A percentile compares a stretch with the other conserved stretches of the same genome.
Conservation (phyloP, 2,797 vertebrate genomes). For the Balearica regulorum region DNA sequence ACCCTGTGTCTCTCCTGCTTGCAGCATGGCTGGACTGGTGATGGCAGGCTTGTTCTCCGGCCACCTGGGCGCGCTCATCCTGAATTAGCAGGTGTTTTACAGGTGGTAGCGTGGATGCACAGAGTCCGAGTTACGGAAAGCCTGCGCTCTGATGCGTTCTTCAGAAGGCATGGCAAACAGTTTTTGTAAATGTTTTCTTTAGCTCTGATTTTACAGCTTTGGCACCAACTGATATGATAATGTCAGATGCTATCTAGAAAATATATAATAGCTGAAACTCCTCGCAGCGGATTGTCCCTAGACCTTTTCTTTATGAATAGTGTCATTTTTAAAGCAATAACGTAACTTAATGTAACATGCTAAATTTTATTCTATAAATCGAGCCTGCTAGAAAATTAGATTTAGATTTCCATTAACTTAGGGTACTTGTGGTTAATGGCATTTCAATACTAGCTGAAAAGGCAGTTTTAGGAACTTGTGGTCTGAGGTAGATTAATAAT, state of each 20-base stretch:
- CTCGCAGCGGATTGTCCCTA: background rate
- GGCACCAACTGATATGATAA: background rate
- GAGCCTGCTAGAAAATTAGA: background rate
- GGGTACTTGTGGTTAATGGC: background rate
- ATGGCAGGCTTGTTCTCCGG: background rate
- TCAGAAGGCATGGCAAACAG: background rate
- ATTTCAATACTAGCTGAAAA: background rate
- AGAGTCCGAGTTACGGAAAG: fast-evolving
- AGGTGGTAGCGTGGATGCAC: background rate
- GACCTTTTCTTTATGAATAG: background rate
- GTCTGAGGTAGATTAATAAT: background rate
- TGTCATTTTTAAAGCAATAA: constrained; percentile 12
- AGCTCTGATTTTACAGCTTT: background rate
- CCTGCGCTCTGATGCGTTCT: background rate
- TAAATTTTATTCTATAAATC: background rate
- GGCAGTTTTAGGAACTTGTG: background rate
- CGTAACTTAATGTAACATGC: background rate
- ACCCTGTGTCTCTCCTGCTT: background rate
- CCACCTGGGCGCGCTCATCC: fast-evolving
- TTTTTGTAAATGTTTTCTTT: background rate
- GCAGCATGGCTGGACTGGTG: background rate
- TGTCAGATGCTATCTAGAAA: background rate
- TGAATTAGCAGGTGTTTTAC: background rate
- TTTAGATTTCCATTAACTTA: constrained; percentile 25
- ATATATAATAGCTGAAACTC: background rate